These are phyloP conservation scores for Coreoperca whiteheadi DNA, from an alignment of 2,113 vertebrate genomes.

Conservation along the genomic window DNA sequence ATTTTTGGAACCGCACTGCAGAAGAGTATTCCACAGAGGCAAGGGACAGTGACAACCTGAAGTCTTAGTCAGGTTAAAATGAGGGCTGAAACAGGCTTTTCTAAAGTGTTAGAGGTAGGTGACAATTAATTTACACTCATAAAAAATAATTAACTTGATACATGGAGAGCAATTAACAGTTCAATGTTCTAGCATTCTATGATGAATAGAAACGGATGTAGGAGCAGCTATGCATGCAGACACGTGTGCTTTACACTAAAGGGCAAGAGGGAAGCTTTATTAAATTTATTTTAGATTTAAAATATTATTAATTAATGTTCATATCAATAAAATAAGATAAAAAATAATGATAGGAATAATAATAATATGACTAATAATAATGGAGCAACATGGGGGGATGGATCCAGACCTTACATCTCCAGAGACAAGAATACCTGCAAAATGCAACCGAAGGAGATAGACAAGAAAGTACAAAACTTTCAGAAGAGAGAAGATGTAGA, in stretches of 20 bases:
- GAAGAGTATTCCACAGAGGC: not conserved
- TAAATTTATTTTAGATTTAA: too few species aligned
- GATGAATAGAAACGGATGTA: conserved; percentile 16
- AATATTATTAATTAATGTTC: too few species aligned
- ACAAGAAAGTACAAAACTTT: too few species aligned
- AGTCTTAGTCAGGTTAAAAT: not conserved
- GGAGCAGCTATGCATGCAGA: not conserved
- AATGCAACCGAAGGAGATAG: too few species aligned
- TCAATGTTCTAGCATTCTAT: not conserved
- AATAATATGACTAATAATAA: too few species aligned
- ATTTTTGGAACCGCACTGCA: not conserved
- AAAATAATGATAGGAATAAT: too few species aligned
- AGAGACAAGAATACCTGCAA: too few species aligned
- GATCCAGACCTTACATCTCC: too few species aligned
- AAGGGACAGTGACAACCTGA: not conserved
- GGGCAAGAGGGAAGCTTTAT: not conserved
- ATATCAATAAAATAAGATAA: too few species aligned
- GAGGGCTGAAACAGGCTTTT: not conserved
- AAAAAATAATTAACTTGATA: not conserved
- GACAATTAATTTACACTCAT: not conserved
- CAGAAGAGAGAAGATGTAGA: too few species aligned
- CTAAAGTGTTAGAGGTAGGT: not conserved
- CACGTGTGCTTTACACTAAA: not conserved
- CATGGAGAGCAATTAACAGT: conserved; percentile 6
- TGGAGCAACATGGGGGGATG: too few species aligned